A percentile compares a stretch with the other conserved stretches of the same genome.
Conservation (phyloP, 2,113 vertebrate genomes). For the Mustelus asterias region DNA sequence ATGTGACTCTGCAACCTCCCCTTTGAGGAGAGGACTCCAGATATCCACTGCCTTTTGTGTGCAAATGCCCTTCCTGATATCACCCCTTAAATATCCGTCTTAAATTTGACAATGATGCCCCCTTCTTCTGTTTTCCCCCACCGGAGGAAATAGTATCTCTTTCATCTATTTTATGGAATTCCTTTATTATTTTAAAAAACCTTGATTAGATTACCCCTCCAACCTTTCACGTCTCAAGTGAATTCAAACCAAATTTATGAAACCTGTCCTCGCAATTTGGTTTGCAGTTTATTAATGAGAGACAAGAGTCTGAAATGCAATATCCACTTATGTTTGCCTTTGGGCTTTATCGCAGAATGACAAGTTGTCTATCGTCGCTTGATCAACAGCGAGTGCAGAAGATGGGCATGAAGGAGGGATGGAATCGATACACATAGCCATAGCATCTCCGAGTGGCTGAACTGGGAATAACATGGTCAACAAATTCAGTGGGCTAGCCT, state of each 20-base stretch:
- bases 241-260: background rate
- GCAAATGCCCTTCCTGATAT: background rate
- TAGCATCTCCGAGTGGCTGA: conserved; percentile 32
- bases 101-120: background rate
- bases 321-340: background rate
- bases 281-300: conserved; percentile 23
- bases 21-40: background rate
- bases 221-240: background rate
- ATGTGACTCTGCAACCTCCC: background rate
- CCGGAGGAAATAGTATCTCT: background rate
- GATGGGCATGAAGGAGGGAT: background rate
- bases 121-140: background rate
- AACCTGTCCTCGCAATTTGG: background rate
- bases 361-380: background rate
- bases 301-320: conserved; percentile 23
- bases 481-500: background rate
- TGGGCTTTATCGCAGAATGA: background rate
- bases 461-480: background rate
- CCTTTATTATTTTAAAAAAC: background rate
- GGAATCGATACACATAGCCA: background rate
- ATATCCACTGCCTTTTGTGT: background rate
- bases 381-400: background rate
- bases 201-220: background rate
- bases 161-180: background rate
- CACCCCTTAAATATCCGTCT: background rate